Conservation (phyloP, 1,140 invertebrate species). For the Aphis gossypii region DNA sequence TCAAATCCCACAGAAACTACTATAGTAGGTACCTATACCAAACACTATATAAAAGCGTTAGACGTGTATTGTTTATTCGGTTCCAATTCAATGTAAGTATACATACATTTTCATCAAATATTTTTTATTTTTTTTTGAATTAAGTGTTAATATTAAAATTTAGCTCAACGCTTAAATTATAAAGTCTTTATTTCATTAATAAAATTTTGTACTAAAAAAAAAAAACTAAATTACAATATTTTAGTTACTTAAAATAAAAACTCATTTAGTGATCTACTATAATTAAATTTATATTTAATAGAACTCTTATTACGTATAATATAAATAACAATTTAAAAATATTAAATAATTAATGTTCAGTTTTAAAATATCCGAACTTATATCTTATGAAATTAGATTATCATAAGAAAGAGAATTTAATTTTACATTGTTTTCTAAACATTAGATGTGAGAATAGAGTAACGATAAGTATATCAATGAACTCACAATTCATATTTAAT, state of each 20-base stretch:
- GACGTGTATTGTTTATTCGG: background rate
- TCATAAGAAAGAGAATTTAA: background rate
- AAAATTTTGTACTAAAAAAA: background rate
- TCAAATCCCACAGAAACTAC: constrained; percentile 8
- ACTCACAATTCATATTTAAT: background rate
- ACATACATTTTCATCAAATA: background rate
- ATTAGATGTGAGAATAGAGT: background rate
- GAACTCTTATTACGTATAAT: background rate
- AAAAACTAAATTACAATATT: background rate
- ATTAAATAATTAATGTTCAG: background rate
- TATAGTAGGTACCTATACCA: background rate
- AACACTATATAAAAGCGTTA: background rate
- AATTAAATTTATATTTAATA: background rate
- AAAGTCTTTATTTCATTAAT: background rate
- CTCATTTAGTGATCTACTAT: background rate
- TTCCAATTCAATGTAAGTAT: background rate
- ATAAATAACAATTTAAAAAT: background rate
- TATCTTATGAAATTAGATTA: background rate
- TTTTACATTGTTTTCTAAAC: background rate
- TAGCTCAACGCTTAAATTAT: too few relatives aligned
- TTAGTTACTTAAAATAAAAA: background rate
- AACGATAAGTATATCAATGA: background rate
- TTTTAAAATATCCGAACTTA: background rate
- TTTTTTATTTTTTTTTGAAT: background rate
- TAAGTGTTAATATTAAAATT: background rate